These are phyloP conservation scores for Paratilapia polleni DNA, from an alignment of 2,113 vertebrate species.

Conservation along the genomic window DNA sequence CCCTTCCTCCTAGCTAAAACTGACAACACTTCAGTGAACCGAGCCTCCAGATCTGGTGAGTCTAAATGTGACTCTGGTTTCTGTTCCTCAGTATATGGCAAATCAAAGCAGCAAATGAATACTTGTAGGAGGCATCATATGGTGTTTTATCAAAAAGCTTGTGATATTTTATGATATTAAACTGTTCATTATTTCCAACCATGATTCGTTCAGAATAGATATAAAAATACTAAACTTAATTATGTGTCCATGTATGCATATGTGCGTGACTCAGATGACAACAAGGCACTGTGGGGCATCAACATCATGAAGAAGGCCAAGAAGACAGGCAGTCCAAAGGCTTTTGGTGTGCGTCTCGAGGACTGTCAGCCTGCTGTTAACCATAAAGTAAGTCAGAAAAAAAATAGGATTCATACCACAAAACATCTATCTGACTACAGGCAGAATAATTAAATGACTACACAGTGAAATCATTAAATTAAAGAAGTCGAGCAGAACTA, in stretches of 20 bases:
- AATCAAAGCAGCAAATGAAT: background rate
- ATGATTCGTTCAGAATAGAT: too few relatives aligned
- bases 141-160: too few relatives aligned
- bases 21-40: conserved; percentile 73
- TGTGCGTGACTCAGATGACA: conserved; percentile 80
- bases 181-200: too few relatives aligned
- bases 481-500: background rate
- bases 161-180: too few relatives aligned
- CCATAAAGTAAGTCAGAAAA: conserved; percentile 84
- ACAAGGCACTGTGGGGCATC: conserved; percentile 91
- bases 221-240: background rate
- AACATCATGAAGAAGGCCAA: conserved; percentile 96
- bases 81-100: background rate
- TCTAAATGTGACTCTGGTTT: conserved; percentile 43
- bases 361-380: conserved; percentile 90
- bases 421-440: background rate
- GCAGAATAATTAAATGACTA: background rate
- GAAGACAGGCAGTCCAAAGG: conserved; percentile 83
- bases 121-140: too few relatives aligned
- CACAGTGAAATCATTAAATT: background rate
- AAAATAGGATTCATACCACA: background rate
- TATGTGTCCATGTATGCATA: background rate
- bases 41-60: conserved; percentile 81
- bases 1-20: conserved; percentile 88
- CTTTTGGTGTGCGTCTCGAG: conserved; percentile 92